Conservation (phyloP, 2,113 vertebrate genomes). For the Antigone vipio region DNA sequence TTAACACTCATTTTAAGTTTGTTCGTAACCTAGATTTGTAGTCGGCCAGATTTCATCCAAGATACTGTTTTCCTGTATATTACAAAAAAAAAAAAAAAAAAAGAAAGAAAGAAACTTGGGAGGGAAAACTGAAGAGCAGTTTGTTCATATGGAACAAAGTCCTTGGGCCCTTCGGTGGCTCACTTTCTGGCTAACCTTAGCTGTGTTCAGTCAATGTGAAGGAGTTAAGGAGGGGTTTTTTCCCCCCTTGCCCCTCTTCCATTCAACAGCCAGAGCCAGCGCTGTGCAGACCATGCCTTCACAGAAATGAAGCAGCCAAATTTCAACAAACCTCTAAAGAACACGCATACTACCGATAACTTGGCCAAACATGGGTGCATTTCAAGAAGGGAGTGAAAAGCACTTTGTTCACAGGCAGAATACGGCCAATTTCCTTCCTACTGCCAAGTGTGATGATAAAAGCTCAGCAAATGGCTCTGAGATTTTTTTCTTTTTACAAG, state of each 20-base stretch:
- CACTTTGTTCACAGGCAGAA: constrained; percentile 24
- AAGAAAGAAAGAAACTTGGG: neutral
- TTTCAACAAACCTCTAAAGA: constrained; percentile 33
- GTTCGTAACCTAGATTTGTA: neutral
- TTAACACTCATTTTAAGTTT: neutral
- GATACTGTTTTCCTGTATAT: neutral
- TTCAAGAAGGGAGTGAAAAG: constrained; percentile 46
- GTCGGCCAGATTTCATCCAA: neutral
- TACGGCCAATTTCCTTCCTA: constrained; percentile 24
- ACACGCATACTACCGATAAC: constrained; percentile 15
- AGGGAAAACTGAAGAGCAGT: neutral
- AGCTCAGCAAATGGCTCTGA: constrained; percentile 41
- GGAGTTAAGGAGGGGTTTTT: neutral
- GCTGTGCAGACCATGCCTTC: neutral
- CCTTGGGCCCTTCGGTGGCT: neutral
- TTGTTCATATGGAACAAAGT: neutral
- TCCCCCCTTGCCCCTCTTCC: neutral
- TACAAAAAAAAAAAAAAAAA: neutral
- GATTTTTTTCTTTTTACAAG: neutral
- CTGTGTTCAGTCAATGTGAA: neutral
- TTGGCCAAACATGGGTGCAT: constrained; percentile 54
- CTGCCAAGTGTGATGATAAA: constrained; percentile 49
- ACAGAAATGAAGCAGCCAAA: constrained; percentile 43
- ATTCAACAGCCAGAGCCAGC: neutral
- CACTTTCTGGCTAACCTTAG: neutral